Conservation (phyloP, 2,888 invertebrate genomes). For the Dione vanillae region DNA sequence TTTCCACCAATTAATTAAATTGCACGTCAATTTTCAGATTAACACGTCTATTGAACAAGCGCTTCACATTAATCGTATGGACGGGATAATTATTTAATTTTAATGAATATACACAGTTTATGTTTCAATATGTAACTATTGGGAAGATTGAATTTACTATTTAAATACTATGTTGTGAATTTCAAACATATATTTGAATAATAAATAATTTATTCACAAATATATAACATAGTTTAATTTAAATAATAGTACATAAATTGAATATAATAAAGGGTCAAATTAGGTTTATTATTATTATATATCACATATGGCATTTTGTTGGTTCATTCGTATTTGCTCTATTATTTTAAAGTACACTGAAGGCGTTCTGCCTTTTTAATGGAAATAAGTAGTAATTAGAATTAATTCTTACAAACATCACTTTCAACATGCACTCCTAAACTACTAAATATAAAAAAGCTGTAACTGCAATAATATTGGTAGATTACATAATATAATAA, state of each 20-base stretch:
- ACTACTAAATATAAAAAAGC: background rate
- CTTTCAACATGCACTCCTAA: background rate
- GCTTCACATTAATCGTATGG: slow-evolving; percentile 33
- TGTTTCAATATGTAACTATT: slow-evolving; percentile 19
- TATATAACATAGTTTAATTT: too few species aligned
- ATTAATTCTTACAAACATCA: background rate
- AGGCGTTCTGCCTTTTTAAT: too few species aligned
- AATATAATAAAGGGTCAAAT: too few species aligned
- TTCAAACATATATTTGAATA: background rate
- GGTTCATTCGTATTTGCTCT: too few species aligned
- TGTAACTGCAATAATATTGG: too few species aligned
- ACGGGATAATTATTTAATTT: slow-evolving; percentile 33
- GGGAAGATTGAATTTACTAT: slow-evolving; percentile 19
- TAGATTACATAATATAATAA: too few species aligned
- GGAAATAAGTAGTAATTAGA: background rate
- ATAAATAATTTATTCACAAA: background rate
- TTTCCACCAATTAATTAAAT: slow-evolving; percentile 36
- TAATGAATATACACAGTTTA: slow-evolving; percentile 11
- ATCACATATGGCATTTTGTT: too few species aligned
- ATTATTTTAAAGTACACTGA: too few species aligned
- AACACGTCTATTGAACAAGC: slow-evolving; percentile 37
- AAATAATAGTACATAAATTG: too few species aligned
- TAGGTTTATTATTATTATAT: too few species aligned
- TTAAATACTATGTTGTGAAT: slow-evolving; percentile 12
- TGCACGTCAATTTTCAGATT: slow-evolving; percentile 38